phyloP scores from a whole-genome alignment of 1,140 invertebrate species.

The Drosophila nigrodunni region DNA sequence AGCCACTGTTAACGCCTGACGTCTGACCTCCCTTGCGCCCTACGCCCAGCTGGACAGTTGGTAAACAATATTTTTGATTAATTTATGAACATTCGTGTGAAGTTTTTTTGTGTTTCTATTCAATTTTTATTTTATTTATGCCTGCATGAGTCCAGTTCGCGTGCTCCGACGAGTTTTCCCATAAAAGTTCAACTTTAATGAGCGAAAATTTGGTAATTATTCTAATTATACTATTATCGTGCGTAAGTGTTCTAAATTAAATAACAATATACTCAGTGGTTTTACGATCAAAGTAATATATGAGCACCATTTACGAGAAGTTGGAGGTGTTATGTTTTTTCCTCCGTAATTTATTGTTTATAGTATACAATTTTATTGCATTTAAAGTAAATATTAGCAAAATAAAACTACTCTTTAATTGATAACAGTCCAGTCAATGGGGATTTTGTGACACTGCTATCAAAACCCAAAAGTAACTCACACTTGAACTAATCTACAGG shows the following conservation, averaged over 20 bases:
- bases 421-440: constrained; percentile 9
- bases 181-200: constrained; percentile 69
- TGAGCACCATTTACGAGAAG: constrained; percentile 36
- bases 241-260: constrained; percentile 51
- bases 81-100: constrained; percentile 81
- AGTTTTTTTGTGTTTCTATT: constrained; percentile 45
- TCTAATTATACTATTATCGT: constrained; percentile 63
- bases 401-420: neutral
- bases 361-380: neutral
- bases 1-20: constrained; percentile 21
- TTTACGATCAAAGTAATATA: constrained; percentile 44
- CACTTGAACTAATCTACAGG: neutral
- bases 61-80: constrained; percentile 79
- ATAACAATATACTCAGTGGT: constrained; percentile 25
- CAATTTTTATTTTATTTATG: constrained; percentile 51
- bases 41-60: constrained; percentile 23
- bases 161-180: constrained; percentile 32
- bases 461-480: neutral
- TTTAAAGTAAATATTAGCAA: neutral
- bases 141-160: constrained; percentile 53
- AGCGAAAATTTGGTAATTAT: constrained; percentile 61
- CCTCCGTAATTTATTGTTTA: neutral
- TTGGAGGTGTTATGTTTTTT: neutral
- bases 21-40: neutral
- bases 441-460: constrained; percentile 7